phyloP scores from a whole-genome alignment of 2,113 vertebrate genomes.

The Chroicocephalus ridibundus region DNA sequence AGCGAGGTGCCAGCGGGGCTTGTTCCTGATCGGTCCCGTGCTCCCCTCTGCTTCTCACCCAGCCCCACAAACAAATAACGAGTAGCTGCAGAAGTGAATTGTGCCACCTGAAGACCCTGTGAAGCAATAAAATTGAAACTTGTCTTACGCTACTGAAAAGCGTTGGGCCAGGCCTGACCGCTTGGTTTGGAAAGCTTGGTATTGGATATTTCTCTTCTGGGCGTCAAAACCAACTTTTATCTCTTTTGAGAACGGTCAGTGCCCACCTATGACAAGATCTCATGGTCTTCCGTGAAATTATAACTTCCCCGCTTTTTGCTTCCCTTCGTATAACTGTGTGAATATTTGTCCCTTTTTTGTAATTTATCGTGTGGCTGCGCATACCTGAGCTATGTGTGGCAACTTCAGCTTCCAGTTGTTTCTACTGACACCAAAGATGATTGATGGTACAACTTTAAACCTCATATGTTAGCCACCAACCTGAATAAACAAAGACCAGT shows the following conservation, averaged over 20 bases:
- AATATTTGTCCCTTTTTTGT: not conserved
- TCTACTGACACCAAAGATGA: conserved; percentile 12
- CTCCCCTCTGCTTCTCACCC: not conserved
- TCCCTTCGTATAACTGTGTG: not conserved
- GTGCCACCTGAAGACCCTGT: not conserved
- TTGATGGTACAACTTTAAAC: conserved; percentile 38
- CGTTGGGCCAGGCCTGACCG: not conserved
- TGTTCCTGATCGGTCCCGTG: not conserved
- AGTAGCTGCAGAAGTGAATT: not conserved
- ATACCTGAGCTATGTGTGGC: not conserved
- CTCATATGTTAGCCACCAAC: conserved; percentile 41
- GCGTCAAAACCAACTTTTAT: not conserved
- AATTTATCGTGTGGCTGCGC: not conserved
- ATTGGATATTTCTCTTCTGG: not conserved
- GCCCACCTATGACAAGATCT: not conserved
- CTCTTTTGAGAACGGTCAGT: not conserved
- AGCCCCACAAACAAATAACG: not conserved
- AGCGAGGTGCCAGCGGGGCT: accelerated
- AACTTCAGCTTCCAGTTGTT: not conserved
- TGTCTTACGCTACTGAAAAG: accelerated
- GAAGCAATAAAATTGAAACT: not conserved
- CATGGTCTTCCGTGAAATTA: not conserved
- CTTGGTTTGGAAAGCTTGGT: not conserved
- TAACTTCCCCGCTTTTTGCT: not conserved
- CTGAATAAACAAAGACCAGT: conserved; percentile 62